Percentiles rank a stretch among this genome's conserved stretches.
Conservation (phyloP, 1,140 invertebrate genomes). For the Pinna nobilis region DNA sequence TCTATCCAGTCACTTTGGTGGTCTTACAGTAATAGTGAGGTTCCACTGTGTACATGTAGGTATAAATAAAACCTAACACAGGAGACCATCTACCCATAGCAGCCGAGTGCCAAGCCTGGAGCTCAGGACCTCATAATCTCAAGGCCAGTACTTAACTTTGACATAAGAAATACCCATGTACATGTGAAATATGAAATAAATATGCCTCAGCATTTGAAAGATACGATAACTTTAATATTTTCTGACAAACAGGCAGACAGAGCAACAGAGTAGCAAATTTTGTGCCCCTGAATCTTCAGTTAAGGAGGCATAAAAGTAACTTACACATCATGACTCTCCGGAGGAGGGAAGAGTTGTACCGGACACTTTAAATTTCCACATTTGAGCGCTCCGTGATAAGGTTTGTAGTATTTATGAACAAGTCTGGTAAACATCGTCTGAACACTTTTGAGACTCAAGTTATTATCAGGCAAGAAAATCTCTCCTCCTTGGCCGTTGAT, state of each 20-base stretch:
- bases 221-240: not conserved
- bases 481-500: slow-evolving; percentile 81
- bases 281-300: not conserved
- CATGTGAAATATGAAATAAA: not conserved
- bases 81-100: no score
- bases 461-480: slow-evolving; percentile 80
- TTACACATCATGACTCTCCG: slow-evolving; percentile 73
- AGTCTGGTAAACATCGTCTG: slow-evolving; percentile 83
- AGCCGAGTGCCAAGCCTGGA: no score
- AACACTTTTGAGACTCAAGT: slow-evolving; percentile 78
- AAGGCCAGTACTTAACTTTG: no score
- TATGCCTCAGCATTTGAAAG: not conserved
- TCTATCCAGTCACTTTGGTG: no score
- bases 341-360: slow-evolving; percentile 86
- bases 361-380: slow-evolving; percentile 86
- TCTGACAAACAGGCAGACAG: not conserved
- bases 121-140: no score
- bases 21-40: no score
- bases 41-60: no score
- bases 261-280: not conserved
- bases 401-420: slow-evolving; percentile 85
- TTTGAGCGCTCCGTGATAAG: slow-evolving; percentile 84
- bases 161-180: not conserved
- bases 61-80: no score
- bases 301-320: not conserved